These are phyloP conservation scores for Hippocampus mohnikei DNA, from an alignment of 2,113 vertebrate species.

Conservation along the genomic window DNA sequence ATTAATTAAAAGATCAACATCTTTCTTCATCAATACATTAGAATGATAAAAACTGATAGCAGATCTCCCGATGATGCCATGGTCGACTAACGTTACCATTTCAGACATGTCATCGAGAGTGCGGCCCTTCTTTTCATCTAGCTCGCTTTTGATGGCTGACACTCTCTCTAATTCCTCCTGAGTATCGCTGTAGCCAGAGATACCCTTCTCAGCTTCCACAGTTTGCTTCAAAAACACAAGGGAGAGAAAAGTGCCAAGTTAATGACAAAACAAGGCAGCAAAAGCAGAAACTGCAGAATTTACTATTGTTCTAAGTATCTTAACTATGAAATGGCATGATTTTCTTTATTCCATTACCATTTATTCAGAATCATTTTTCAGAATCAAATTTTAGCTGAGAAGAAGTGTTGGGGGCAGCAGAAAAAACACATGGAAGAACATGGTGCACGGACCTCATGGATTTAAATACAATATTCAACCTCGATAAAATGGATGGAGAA, in stretches of 20 bases:
- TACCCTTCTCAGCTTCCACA: conserved; percentile 86
- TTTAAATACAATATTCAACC: not conserved
- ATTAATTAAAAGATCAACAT: not conserved
- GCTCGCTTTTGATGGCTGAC: conserved; percentile 91
- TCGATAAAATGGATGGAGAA: not conserved
- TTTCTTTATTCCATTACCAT: not conserved
- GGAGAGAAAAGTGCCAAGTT: not conserved
- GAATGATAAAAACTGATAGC: not conserved
- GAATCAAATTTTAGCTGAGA: not conserved
- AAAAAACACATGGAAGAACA: not conserved
- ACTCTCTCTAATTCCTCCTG: conserved; percentile 93
- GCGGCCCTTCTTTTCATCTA: conserved; percentile 90
- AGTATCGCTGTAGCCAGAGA: conserved; percentile 90
- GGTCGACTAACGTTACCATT: conserved; percentile 77
- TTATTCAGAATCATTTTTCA: not conserved
- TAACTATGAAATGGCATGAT: no score
- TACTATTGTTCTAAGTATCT: not conserved
- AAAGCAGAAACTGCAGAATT: not conserved
- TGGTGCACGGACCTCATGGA: not conserved
- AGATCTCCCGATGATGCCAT: not conserved
- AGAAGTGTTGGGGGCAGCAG: not conserved
- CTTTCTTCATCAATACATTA: not conserved
- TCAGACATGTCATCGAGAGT: conserved; percentile 92
- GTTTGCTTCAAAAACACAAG: conserved; percentile 75
- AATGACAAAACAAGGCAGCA: not conserved